Evolutionary conservation across 2,113 vertebrate genomes (phyloP).

Genomic region (Pituophis catenifer): DNA sequence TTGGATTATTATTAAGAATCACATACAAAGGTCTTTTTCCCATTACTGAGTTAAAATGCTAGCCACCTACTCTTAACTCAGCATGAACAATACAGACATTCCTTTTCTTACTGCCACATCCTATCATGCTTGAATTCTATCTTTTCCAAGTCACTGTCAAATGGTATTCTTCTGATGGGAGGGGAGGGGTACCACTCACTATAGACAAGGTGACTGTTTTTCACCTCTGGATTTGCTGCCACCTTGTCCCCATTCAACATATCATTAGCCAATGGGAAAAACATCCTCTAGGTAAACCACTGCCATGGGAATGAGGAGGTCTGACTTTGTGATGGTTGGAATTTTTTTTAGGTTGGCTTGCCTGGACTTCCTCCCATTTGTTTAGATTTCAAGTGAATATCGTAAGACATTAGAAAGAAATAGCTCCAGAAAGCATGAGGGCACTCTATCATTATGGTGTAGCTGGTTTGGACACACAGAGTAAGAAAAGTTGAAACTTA

Average conservation of each 20-base stretch:
- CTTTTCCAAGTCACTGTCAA: background rate
- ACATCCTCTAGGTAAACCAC: background rate
- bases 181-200: fast-evolving
- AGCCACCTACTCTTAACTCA: background rate
- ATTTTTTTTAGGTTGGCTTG: background rate
- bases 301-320: background rate
- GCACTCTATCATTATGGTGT: background rate
- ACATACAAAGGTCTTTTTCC: background rate
- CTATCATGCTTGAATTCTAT: background rate
- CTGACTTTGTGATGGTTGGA: background rate
- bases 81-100: background rate
- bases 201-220: background rate
- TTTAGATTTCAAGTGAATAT: background rate
- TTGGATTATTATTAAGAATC: background rate
- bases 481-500: background rate
- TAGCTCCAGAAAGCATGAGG: background rate
- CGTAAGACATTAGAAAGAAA: background rate
- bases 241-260: background rate
- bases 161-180: background rate
- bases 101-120: background rate
- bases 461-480: background rate
- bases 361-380: background rate
- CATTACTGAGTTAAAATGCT: background rate
- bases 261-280: background rate
- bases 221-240: background rate